Evolutionary conservation across 2,888 invertebrate species (phyloP).

Genomic region (Trichopoda pennipes): DNA sequence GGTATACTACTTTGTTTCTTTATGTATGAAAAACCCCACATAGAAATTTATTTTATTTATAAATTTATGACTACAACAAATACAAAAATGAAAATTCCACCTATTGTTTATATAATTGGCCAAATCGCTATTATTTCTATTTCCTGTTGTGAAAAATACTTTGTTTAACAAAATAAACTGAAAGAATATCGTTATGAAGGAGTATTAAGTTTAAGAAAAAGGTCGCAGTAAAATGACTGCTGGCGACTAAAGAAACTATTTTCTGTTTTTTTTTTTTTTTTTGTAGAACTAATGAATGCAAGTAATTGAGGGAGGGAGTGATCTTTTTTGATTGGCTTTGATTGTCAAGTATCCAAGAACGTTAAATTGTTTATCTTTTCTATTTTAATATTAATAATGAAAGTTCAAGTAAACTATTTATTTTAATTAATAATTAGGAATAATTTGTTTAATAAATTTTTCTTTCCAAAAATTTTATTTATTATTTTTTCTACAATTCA

Average conservation of each 20-base stretch:
- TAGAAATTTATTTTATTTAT: background rate
- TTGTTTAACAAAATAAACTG: constrained; percentile 1
- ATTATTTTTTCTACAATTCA: too few relatives aligned
- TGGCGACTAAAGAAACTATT: constrained; percentile 27
- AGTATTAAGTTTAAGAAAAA: constrained; percentile 1
- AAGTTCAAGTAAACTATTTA: too few relatives aligned
- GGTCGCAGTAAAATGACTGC: constrained; percentile 4
- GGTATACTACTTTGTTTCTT: too few relatives aligned
- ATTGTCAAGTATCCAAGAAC: background rate
- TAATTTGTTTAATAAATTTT: too few relatives aligned
- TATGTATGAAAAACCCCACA: constrained; percentile 8
- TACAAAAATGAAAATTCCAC: background rate
- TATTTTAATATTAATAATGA: background rate
- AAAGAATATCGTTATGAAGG: constrained; percentile 1
- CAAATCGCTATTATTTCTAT: constrained; percentile 25
- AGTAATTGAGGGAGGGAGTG: constrained; percentile 20
- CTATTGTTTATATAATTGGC: constrained; percentile 35
- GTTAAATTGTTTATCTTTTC: background rate
- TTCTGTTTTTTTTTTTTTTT: background rate
- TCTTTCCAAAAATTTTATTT: too few relatives aligned
- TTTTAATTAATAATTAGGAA: too few relatives aligned
- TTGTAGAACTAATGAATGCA: constrained; percentile 19
- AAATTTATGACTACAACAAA: background rate
- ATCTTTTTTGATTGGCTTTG: background rate
- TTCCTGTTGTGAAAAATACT: constrained; percentile 42